Evolutionary conservation across 1,140 invertebrate genomes (phyloP).

Genomic region (Telenomus remus): DNA sequence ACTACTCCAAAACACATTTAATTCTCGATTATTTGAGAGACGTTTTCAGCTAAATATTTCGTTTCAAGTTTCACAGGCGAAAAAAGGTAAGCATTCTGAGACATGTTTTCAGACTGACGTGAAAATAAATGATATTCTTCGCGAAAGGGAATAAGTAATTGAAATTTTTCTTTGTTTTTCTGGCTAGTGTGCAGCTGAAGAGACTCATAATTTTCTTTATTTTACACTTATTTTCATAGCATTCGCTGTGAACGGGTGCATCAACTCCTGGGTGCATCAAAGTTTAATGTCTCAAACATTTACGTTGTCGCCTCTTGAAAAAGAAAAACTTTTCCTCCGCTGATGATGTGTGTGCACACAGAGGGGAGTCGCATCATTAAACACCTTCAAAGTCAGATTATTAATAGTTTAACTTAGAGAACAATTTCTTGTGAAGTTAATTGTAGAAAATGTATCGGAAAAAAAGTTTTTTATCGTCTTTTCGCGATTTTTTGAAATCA

Average conservation of each 20-base stretch:
- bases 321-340: conserved; percentile 32
- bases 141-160: conserved; percentile 8
- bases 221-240: conserved; percentile 51
- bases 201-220: conserved; percentile 55
- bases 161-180: conserved; percentile 53
- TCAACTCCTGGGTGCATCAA: conserved; percentile 32
- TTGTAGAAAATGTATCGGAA: too few relatives aligned
- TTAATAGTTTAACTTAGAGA: too few relatives aligned
- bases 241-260: conserved; percentile 17
- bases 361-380: conserved; percentile 1
- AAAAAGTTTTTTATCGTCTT: too few relatives aligned
- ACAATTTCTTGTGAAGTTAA: too few relatives aligned
- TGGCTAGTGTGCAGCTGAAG: conserved; percentile 17
- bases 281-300: conserved; percentile 54
- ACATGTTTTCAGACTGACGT: neutral
- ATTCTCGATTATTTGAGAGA: conserved; percentile 18
- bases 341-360: conserved; percentile 10
- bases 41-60: neutral
- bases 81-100: neutral
- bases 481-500: too few relatives aligned
- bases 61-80: conserved; percentile 3
- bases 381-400: too few relatives aligned
- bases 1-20: conserved; percentile 29
- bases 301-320: conserved; percentile 36
- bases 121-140: neutral